Percentiles rank a stretch among this genome's conserved stretches.
Evolutionary conservation across 2,888 invertebrate genomes (phyloP).

Genomic region (Papilio elwesi): DNA sequence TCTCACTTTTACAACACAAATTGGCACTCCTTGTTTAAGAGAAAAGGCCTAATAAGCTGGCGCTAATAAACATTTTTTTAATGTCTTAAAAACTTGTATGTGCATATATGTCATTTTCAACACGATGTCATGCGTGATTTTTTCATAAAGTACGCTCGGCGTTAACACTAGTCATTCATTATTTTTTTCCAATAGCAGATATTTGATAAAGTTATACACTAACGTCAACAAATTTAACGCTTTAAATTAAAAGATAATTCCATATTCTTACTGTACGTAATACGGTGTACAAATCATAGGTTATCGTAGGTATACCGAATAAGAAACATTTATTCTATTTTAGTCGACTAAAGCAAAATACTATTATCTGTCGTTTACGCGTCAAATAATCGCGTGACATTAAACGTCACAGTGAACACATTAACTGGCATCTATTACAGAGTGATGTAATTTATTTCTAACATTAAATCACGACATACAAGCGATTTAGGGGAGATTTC

Average conservation of each 20-base stretch:
- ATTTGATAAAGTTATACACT: not conserved
- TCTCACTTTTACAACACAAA: too few relatives aligned
- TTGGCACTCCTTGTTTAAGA: too few relatives aligned
- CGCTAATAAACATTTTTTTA: too few relatives aligned
- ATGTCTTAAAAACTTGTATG: too few relatives aligned
- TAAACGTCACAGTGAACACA: conserved; percentile 44
- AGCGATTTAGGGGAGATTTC: too few relatives aligned
- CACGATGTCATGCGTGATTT: too few relatives aligned
- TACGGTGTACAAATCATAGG: conserved; percentile 50
- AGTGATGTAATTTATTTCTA: conserved; percentile 46
- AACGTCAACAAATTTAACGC: not conserved
- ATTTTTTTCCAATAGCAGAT: not conserved
- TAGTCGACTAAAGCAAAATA: conserved; percentile 52
- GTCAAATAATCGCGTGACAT: conserved; percentile 52
- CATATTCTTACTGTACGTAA: not conserved
- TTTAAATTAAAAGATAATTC: conserved; percentile 4
- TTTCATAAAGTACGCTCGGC: too few relatives aligned
- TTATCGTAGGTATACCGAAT: conserved; percentile 57
- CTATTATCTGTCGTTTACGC: conserved; percentile 47
- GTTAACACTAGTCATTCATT: not conserved
- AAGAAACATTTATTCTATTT: conserved; percentile 61
- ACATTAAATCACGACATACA: not conserved
- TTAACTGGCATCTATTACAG: conserved; percentile 7
- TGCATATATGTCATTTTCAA: too few relatives aligned
- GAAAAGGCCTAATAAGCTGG: too few relatives aligned